These are phyloP conservation scores for Protaetia brevitarsis DNA, from an alignment of 1,140 invertebrate genomes.

Conservation along the genomic window DNA sequence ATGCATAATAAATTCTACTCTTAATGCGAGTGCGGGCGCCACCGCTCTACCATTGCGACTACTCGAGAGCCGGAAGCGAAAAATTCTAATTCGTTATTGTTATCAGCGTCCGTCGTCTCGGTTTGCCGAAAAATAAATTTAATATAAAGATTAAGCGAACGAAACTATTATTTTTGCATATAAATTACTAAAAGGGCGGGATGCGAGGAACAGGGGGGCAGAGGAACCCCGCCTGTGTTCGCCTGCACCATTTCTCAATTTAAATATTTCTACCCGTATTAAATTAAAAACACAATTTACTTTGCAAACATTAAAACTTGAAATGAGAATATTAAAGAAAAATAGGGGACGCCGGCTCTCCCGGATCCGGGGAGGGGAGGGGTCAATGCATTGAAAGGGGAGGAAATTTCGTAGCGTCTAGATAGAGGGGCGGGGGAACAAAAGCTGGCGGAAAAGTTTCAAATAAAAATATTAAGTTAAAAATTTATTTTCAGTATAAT, in stretches of 20 bases:
- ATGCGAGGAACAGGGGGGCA: no score
- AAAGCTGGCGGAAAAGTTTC: background rate
- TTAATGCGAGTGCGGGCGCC: no score
- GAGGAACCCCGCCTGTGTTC: no score
- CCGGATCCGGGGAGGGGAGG: background rate
- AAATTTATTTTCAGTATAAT: constrained; percentile 14
- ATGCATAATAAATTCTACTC: no score
- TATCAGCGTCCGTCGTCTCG: no score
- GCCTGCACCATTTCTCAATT: no score
- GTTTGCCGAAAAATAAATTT: constrained; percentile 23
- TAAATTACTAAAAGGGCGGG: background rate
- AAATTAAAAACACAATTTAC: constrained; percentile 26
- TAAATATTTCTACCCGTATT: constrained; percentile 25
- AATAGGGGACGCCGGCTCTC: background rate
- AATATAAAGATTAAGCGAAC: constrained; percentile 1
- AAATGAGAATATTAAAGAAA: constrained; percentile 27
- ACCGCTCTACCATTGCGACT: no score
- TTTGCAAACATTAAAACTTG: constrained; percentile 26
- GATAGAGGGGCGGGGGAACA: background rate
- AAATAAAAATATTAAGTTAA: constrained; percentile 18
- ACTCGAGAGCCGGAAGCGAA: no score
- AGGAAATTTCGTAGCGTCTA: background rate
- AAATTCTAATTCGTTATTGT: no score
- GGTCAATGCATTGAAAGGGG: no score
- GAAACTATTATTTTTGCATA: constrained; percentile 17